A percentile compares a stretch with the other conserved stretches of the same genome.
phyloP scores from a whole-genome alignment of 2,797 vertebrate species.

The Cryptoprocta ferox region DNA sequence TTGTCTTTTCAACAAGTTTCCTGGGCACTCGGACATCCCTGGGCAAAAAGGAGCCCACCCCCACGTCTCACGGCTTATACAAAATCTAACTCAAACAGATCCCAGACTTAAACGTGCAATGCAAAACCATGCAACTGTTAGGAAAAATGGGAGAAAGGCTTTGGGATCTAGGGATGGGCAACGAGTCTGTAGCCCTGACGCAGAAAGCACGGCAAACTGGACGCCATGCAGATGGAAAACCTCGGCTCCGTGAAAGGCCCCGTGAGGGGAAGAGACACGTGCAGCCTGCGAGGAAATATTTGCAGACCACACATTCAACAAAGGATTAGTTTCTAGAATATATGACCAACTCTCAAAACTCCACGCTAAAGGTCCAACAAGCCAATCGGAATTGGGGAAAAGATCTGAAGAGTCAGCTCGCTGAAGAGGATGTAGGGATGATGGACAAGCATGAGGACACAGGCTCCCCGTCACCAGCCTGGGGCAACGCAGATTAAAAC shows the following conservation, averaged over 20 bases:
- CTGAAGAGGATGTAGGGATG: neutral
- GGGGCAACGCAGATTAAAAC: neutral
- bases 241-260: neutral
- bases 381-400: neutral
- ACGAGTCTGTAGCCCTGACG: neutral
- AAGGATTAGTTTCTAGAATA: neutral
- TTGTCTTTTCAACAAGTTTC: neutral
- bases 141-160: neutral
- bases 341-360: neutral
- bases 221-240: no score
- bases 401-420: neutral
- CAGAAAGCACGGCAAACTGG: no score
- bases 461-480: fast-evolving
- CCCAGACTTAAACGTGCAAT: neutral
- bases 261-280: fast-evolving
- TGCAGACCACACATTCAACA: neutral
- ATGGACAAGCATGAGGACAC: fast-evolving
- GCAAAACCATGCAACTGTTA: neutral
- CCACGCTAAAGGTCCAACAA: neutral
- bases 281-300: no score
- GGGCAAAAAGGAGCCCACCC: no score
- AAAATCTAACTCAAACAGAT: no score
- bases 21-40: no score
- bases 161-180: neutral
- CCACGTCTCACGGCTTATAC: neutral